These are phyloP conservation scores for Halcyon malimbica DNA, from an alignment of 2,113 vertebrate species.

Conservation along the genomic window DNA sequence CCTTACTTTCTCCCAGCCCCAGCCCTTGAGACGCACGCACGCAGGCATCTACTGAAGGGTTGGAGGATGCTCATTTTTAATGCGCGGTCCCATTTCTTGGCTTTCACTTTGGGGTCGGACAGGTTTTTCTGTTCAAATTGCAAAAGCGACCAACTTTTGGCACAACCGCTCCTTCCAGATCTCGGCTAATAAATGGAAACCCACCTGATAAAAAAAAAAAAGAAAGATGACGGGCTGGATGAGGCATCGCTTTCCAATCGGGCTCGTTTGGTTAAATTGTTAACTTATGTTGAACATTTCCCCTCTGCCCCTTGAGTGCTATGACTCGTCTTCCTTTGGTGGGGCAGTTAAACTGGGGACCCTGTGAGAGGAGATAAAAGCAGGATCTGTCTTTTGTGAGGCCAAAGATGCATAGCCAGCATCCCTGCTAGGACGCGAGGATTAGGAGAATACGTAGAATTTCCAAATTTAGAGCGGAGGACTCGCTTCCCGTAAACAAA, in stretches of 20 bases:
- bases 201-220: too few relatives aligned
- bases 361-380: constrained; percentile 39
- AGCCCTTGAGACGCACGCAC: not conserved
- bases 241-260: not conserved
- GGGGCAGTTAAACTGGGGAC: constrained; percentile 12
- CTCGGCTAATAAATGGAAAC: not conserved
- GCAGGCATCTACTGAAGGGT: not conserved
- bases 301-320: constrained; percentile 47
- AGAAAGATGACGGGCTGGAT: too few relatives aligned
- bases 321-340: constrained; percentile 18
- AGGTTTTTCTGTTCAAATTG: not conserved
- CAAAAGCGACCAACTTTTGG: not conserved
- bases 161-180: not conserved
- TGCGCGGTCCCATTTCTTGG: fast-evolving
- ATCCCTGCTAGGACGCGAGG: constrained; percentile 48
- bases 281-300: not conserved
- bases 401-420: constrained; percentile 49
- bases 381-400: constrained; percentile 36
- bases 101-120: not conserved
- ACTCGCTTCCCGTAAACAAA: constrained; percentile 86
- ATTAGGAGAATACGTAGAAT: constrained; percentile 72
- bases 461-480: constrained; percentile 88
- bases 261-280: not conserved
- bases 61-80: not conserved
- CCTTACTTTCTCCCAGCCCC: not conserved